Percentiles rank a stretch among this genome's conserved stretches.
phyloP scores from a whole-genome alignment of 1,140 invertebrate genomes.

The Holcopasites calliopsidis region DNA sequence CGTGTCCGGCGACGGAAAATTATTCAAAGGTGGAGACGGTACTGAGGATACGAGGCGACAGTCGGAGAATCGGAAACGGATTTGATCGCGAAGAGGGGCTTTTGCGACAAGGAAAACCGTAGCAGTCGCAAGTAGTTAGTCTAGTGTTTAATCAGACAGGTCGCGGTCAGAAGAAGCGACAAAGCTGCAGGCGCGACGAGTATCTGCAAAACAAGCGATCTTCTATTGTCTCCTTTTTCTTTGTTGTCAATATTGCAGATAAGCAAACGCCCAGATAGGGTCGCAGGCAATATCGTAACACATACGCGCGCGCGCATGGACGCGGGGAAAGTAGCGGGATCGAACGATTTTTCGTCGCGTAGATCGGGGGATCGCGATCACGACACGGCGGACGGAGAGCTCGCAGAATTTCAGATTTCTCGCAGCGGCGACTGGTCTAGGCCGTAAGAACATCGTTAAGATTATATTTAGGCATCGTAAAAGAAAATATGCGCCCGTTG shows the following conservation, averaged over 20 bases:
- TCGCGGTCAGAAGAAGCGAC: neutral
- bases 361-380: conserved; percentile 6
- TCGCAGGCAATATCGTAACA: neutral
- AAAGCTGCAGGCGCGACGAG: neutral
- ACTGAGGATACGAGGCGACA: neutral
- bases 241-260: too few species aligned
- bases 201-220: neutral
- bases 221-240: too few species aligned
- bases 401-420: conserved; percentile 58
- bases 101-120: neutral
- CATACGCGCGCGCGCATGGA: neutral
- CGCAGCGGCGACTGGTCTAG: conserved; percentile 53
- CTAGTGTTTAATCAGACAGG: neutral
- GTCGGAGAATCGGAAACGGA: neutral
- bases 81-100: neutral
- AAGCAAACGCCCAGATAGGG: neutral
- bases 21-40: neutral
- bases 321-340: too few species aligned
- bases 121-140: neutral
- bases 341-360: conserved; percentile 1
- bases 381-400: neutral
- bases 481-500: conserved; percentile 79
- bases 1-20: too few species aligned
- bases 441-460: conserved; percentile 77
- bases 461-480: conserved; percentile 80